A percentile compares a stretch with the other conserved stretches of the same genome.
Evolutionary conservation across 53 echinoderm and acorn worm genomes (phyloP).

Genomic region (Stichopus horrens): DNA sequence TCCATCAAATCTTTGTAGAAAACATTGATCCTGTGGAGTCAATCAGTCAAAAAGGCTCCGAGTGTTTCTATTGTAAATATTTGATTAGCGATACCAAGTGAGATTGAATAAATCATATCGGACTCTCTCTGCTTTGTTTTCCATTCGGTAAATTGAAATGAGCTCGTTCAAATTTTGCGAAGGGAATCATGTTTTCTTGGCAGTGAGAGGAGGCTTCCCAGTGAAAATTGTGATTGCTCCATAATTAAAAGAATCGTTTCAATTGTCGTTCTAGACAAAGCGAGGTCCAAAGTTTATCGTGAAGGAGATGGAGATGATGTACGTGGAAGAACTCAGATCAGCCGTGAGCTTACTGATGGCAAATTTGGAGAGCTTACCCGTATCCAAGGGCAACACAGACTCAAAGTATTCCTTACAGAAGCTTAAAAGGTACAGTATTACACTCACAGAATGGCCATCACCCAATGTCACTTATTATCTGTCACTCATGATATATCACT

Average conservation of each 20-base stretch:
- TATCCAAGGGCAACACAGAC: conserved; percentile 99
- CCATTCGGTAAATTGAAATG: too few relatives aligned
- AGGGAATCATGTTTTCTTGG: too few relatives aligned
- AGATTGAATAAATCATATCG: too few relatives aligned
- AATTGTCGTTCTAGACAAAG: conserved; percentile 64
- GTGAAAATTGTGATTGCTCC: neutral
- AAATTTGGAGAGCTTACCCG: conserved; percentile 97
- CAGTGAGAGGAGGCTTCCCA: neutral
- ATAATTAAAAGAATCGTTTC: neutral
- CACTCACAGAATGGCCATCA: neutral
- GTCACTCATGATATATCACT: neutral
- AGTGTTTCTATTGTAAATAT: too few relatives aligned
- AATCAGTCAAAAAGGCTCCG: too few relatives aligned
- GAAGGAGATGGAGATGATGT: conserved; percentile 98
- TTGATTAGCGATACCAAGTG: too few relatives aligned
- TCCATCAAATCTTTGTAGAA: too few relatives aligned
- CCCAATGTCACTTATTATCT: neutral
- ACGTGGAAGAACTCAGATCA: conserved; percentile 89
- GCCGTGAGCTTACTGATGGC: conserved; percentile 97
- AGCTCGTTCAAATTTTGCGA: too few relatives aligned
- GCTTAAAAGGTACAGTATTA: conserved; percentile 78
- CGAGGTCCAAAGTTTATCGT: conserved; percentile 95
- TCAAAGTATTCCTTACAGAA: conserved; percentile 99
- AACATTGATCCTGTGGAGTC: too few relatives aligned
- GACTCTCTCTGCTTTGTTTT: too few relatives aligned